Evolutionary conservation across 1,140 invertebrate genomes (phyloP).

Genomic region (Hirudo medicinalis): DNA sequence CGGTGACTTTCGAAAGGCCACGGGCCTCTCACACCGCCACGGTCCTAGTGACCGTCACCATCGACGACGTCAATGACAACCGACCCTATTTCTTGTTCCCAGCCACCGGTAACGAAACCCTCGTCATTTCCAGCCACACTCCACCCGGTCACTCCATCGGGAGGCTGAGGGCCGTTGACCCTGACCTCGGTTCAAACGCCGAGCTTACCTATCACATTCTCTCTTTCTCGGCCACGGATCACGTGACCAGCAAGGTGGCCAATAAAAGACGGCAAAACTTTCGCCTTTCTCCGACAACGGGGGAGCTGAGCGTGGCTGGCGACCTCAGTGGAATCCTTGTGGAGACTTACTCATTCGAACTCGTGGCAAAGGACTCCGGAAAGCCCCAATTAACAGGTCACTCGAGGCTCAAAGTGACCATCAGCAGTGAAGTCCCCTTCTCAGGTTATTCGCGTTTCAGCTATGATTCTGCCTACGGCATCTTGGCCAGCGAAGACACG

Average conservation of each 20-base stretch:
- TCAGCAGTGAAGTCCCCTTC: slow-evolving; percentile 1
- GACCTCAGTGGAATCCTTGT: not conserved
- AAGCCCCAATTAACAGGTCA: slow-evolving; percentile 6
- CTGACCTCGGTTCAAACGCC: slow-evolving; percentile 16
- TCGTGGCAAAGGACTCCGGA: slow-evolving; percentile 18
- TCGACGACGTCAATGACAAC: slow-evolving; percentile 24
- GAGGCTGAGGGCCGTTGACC: slow-evolving; percentile 13
- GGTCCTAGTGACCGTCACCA: slow-evolving; percentile 9
- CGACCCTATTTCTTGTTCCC: slow-evolving; percentile 20
- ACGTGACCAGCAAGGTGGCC: not conserved
- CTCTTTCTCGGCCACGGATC: not conserved
- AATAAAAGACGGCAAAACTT: not conserved
- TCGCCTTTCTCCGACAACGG: slow-evolving; percentile 6
- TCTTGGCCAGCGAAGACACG: slow-evolving; percentile 16
- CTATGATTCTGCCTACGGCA: not conserved
- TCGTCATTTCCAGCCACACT: slow-evolving; percentile 15
- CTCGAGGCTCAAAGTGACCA: slow-evolving; percentile 10
- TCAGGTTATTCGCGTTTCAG: not conserved
- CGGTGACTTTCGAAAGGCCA: not conserved
- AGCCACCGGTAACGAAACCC: slow-evolving; percentile 14
- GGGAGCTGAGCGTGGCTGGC: not conserved
- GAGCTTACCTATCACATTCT: slow-evolving; percentile 15
- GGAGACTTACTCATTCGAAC: not conserved
- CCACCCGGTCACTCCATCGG: slow-evolving; percentile 7
- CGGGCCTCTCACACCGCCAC: not conserved